Percentiles rank a stretch among this genome's conserved stretches.
phyloP scores from a whole-genome alignment of 1,140 invertebrate species.

The Phocides pigmalion region DNA sequence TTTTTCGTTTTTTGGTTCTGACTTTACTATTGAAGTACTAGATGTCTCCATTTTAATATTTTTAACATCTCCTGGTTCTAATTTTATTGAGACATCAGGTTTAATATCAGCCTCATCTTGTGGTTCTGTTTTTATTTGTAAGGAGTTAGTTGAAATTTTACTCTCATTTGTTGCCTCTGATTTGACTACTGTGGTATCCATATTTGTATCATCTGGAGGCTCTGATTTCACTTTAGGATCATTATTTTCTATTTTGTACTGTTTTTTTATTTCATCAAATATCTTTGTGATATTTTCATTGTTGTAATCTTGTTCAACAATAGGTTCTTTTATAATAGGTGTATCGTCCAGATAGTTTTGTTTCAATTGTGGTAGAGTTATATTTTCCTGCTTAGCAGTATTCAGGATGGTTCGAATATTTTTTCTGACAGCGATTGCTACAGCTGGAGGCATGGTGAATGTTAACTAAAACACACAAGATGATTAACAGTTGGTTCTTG shows the following conservation, averaged over 20 bases:
- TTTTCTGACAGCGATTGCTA: constrained; percentile 48
- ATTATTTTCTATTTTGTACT: background rate
- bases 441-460: constrained; percentile 50
- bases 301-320: background rate
- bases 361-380: constrained; percentile 39
- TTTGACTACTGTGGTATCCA: background rate
- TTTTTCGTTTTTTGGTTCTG: background rate
- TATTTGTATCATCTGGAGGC: background rate
- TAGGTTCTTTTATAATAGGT: background rate
- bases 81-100: background rate
- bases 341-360: constrained; percentile 19
- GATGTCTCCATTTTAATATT: background rate
- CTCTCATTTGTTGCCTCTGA: too few relatives aligned
- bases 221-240: background rate
- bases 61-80: background rate
- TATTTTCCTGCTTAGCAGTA: constrained; percentile 47
- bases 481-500: background rate
- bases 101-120: background rate
- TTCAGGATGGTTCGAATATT: constrained; percentile 50
- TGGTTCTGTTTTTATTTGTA: background rate
- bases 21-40: too few relatives aligned
- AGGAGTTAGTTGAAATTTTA: too few relatives aligned
- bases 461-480: constrained; percentile 45
- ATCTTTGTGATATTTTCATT: constrained; percentile 10
- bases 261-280: constrained; percentile 12